A percentile compares a stretch with the other conserved stretches of the same genome.
Evolutionary conservation across 2,113 vertebrate genomes (phyloP).

Genomic region (Oryzias curvinotus): DNA sequence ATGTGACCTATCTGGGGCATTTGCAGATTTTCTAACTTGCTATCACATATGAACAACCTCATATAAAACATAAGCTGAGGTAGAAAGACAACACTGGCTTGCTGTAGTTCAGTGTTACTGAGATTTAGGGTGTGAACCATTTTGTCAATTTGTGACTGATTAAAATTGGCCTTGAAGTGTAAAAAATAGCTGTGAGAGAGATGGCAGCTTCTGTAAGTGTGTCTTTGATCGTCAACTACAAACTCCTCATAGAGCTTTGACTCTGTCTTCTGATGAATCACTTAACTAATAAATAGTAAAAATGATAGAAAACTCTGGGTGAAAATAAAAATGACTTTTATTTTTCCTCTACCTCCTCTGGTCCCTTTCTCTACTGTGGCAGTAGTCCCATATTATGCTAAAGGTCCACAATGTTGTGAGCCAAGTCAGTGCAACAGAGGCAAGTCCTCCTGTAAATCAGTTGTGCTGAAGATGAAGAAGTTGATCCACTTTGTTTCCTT

Average conservation of each 20-base stretch:
- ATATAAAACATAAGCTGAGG: slow-evolving; percentile 55
- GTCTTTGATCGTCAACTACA: slow-evolving; percentile 13
- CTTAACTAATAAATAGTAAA: slow-evolving; percentile 72
- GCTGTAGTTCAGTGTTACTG: slow-evolving; percentile 20
- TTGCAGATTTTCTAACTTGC: slow-evolving; percentile 28
- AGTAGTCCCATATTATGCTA: slow-evolving; percentile 57
- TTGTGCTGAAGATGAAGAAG: slow-evolving; percentile 44
- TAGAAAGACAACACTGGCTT: slow-evolving; percentile 46
- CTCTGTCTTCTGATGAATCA: slow-evolving; percentile 46
- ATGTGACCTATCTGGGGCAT: slow-evolving; percentile 19
- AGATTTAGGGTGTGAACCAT: slow-evolving; percentile 13
- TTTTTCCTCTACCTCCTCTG: slow-evolving; percentile 44
- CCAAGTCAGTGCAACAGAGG: slow-evolving; percentile 40
- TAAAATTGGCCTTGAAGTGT: slow-evolving; percentile 10
- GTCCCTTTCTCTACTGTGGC: slow-evolving; percentile 44
- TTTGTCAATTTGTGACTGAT: slow-evolving; percentile 2
- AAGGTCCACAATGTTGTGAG: slow-evolving; percentile 61
- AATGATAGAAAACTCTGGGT: slow-evolving; percentile 68
- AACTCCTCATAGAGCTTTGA: slow-evolving; percentile 18
- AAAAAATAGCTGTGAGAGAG: slow-evolving; percentile 16
- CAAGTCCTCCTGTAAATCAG: slow-evolving; percentile 58
- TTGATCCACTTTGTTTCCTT: slow-evolving; percentile 49
- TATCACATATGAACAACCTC: slow-evolving; percentile 42
- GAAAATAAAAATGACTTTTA: slow-evolving; percentile 69
- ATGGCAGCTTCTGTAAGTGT: slow-evolving; percentile 9